Evolutionary conservation across 2,797 vertebrate genomes (phyloP).

Genomic region (Borostomias antarcticus): DNA sequence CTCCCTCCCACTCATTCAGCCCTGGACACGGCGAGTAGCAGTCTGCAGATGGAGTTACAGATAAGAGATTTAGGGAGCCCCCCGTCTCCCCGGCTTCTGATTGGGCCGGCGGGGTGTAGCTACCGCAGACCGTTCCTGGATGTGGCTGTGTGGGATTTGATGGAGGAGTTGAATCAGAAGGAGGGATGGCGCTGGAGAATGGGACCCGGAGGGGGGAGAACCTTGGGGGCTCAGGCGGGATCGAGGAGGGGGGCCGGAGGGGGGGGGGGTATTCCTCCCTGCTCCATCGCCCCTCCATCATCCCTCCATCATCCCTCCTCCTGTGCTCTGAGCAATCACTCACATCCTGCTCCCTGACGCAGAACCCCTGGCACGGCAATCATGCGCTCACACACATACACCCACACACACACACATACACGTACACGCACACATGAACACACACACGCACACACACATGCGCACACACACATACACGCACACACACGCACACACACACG

Average conservation of each 20-base stretch:
- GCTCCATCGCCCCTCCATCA: slow-evolving; percentile 57
- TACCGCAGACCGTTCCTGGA: slow-evolving; percentile 35
- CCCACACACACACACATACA: no score
- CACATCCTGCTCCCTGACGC: slow-evolving; percentile 49
- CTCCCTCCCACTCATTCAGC: neutral
- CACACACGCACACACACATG: slow-evolving; percentile 10
- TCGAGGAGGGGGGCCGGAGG: slow-evolving; percentile 12
- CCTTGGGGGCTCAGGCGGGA: slow-evolving; percentile 7
- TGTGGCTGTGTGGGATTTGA: slow-evolving; percentile 51
- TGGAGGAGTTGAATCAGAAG: slow-evolving; percentile 58
- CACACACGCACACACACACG: slow-evolving; percentile 29
- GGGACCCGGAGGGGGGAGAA: slow-evolving; percentile 24
- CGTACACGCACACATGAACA: no score
- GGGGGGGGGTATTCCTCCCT: slow-evolving; percentile 53
- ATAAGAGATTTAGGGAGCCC: neutral
- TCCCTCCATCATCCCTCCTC: slow-evolving; percentile 53
- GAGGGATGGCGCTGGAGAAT: slow-evolving; percentile 35
- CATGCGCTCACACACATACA: no score
- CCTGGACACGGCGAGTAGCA: neutral
- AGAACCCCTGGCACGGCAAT: slow-evolving; percentile 16
- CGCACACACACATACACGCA: slow-evolving; percentile 1
- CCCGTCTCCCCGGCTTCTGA: neutral
- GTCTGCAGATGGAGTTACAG: neutral
- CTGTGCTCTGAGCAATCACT: slow-evolving; percentile 43
- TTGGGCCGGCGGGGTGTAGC: neutral